phyloP scores from a whole-genome alignment of 2,797 vertebrate species.

The Synanceia verrucosa region DNA sequence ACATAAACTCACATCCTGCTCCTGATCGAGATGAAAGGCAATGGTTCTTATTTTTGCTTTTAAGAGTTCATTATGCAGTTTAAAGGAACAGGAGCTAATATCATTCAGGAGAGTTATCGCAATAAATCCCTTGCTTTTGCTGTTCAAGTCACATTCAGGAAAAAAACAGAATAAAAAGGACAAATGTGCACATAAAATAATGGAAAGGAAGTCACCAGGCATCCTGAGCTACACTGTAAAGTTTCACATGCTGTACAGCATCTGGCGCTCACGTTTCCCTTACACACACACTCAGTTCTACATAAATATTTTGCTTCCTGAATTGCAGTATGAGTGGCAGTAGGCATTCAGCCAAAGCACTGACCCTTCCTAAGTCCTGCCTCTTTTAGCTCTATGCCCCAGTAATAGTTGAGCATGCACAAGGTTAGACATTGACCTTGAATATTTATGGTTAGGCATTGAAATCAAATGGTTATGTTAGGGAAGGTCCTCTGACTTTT shows the following conservation, averaged over 20 bases:
- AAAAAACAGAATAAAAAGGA: neutral
- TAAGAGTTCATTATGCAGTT: neutral
- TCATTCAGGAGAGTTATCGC: neutral
- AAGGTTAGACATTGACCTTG: no score
- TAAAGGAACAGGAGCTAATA: neutral
- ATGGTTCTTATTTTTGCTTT: neutral
- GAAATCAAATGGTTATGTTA: no score
- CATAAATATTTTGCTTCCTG: constrained; percentile 5
- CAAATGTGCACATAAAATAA: constrained; percentile 12
- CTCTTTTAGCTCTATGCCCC: neutral
- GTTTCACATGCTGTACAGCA: neutral
- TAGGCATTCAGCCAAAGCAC: neutral
- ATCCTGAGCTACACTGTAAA: constrained; percentile 3
- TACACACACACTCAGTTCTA: neutral
- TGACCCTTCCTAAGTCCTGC: neutral
- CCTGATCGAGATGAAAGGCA: neutral
- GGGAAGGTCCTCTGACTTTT: no score
- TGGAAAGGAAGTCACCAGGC: constrained; percentile 18
- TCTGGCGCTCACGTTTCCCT: neutral
- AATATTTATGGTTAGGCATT: no score
- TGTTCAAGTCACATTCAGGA: neutral
- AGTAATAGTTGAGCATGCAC: neutral
- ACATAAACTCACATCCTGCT: neutral
- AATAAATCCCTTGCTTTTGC: neutral
- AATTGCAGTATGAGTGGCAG: neutral